Conservation (phyloP, 2,888 invertebrate species). For the Formica aserva region DNA sequence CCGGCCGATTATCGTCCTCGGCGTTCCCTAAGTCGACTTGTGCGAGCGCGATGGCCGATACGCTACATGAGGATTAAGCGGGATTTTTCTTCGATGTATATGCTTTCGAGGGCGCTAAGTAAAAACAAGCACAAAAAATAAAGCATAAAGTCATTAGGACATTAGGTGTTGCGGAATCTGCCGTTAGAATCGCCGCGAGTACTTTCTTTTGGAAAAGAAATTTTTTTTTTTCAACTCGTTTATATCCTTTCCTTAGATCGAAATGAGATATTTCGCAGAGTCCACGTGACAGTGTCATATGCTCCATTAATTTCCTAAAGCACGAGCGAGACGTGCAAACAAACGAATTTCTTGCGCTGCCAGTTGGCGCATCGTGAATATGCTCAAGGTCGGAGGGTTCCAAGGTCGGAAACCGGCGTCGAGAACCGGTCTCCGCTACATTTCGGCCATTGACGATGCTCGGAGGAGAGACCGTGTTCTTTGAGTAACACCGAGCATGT, state of each 20-base stretch:
- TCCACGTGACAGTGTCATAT: neutral
- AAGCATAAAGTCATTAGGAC: neutral
- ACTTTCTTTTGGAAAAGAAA: neutral
- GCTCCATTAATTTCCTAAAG: slow-evolving; percentile 22
- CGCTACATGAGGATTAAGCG: slow-evolving; percentile 31
- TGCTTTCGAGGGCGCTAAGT: neutral
- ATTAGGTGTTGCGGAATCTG: slow-evolving; percentile 2
- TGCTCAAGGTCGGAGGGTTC: slow-evolving; percentile 54
- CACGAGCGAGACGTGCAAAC: slow-evolving; percentile 5
- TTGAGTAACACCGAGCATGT: slow-evolving; percentile 60
- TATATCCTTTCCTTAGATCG: neutral
- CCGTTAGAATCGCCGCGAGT: neutral
- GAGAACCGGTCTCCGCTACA: slow-evolving; percentile 56
- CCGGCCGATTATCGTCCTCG: slow-evolving; percentile 83
- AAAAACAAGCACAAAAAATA: neutral
- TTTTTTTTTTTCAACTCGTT: neutral
- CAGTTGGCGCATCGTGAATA: slow-evolving; percentile 50
- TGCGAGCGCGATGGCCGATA: slow-evolving; percentile 80
- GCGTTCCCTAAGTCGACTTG: slow-evolving; percentile 61
- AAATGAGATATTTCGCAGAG: neutral
- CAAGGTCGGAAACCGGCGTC: slow-evolving; percentile 52
- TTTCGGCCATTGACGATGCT: slow-evolving; percentile 64
- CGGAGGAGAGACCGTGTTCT: slow-evolving; percentile 56
- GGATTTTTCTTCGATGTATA: slow-evolving; percentile 9
- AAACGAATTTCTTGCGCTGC: slow-evolving; percentile 25